A percentile compares a stretch with the other conserved stretches of the same genome.
Evolutionary conservation across 2,888 invertebrate species (phyloP).

Genomic region (Epistrophe grossulariae): DNA sequence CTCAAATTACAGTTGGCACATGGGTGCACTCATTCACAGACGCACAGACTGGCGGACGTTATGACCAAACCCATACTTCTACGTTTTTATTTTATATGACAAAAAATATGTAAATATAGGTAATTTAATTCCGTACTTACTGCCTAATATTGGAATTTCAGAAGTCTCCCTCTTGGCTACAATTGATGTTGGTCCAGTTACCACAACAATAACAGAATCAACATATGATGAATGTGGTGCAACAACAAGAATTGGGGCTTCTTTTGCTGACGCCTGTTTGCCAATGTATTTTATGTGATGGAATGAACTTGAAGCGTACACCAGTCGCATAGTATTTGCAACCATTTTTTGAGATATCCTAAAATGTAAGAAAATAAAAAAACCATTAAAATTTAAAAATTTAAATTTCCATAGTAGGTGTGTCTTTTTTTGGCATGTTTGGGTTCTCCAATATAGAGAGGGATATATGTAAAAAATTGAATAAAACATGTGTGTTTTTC

Average conservation of each 20-base stretch:
- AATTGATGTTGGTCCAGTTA: slow-evolving; percentile 93
- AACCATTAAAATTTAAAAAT: not conserved
- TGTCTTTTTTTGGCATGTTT: no score
- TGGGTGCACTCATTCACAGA: no score
- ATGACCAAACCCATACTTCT: no score
- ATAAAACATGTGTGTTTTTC: no score
- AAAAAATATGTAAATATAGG: no score
- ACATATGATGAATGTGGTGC: slow-evolving; percentile 97
- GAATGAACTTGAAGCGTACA: slow-evolving; percentile 93
- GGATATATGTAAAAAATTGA: no score
- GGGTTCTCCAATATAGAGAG: no score
- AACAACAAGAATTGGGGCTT: slow-evolving; percentile 93
- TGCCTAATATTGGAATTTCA: slow-evolving; percentile 94
- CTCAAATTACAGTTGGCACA: no score
- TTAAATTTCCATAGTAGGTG: no score
- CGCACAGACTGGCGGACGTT: no score
- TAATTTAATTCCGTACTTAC: slow-evolving; percentile 87
- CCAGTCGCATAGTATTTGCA: slow-evolving; percentile 88
- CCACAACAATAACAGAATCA: slow-evolving; percentile 93
- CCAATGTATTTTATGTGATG: slow-evolving; percentile 92
- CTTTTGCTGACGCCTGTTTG: slow-evolving; percentile 86
- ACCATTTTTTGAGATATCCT: slow-evolving; percentile 88
- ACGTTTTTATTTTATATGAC: no score
- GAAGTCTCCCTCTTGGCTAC: slow-evolving; percentile 95
- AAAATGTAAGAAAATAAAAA: slow-evolving; percentile 17